Evolutionary conservation across 2,888 invertebrate genomes (phyloP), one percentile per base, ranked within the genome.

Genomic region (Hypomecis punctinalis): DNA sequence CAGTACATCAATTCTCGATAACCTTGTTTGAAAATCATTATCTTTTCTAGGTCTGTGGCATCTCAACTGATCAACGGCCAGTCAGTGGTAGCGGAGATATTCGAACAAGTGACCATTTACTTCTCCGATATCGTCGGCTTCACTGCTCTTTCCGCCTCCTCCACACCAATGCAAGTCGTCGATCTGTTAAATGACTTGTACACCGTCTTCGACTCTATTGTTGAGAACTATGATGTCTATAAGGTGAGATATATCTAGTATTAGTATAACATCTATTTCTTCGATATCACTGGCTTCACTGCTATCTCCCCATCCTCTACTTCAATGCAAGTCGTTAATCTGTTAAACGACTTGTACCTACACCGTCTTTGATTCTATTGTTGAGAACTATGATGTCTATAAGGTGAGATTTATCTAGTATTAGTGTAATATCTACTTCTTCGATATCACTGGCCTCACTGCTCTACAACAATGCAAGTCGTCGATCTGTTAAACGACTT

Each of bases 281-380:
- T 97, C 70, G 98, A 98, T 83, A 98, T 98, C 71, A 97, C 97
- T 8, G 97, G 97, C 23, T 97, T 98, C 90, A 99, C 98, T 5
- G 96, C 97, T 39, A 94, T 98, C 62, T 98, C 98, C 0, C 98
- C 98, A 0, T 95, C 97, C 73, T 98, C 98, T 76, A 98, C 98
- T 6, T 98, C 98, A 0, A 94, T 98, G 89, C 96, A 98, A 91
- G 97, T 98, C 66, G 99, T 99, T 11, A 97, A 98, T 85, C 94
- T 99, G 11, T 95, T 99, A 53, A 99, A 99, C 89, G 99, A 99
- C 91, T 94, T 99, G 69, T 99, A 99, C n/a, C n/a, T n/a, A n/a
- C 90, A 98, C 99, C 23, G 97, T 98, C 79, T 99, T 99, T 88
- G 99, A 99, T 89, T 97, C 98, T 8, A 98, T 99, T 74, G 97